Evolutionary conservation across 1,140 invertebrate species (phyloP).

Genomic region (Plutomurus gul): DNA sequence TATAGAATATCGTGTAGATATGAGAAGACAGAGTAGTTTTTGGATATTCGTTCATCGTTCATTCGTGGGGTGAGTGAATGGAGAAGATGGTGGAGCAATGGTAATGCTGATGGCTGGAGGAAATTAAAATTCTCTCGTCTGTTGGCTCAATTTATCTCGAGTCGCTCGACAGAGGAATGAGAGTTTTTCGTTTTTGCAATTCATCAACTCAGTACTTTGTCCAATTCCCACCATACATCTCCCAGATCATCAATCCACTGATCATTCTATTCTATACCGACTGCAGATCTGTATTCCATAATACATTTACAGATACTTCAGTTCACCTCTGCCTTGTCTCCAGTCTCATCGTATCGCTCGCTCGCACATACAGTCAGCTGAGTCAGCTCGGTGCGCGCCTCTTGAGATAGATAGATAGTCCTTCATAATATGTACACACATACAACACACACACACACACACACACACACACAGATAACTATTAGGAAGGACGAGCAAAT

Average conservation of each 20-base stretch:
- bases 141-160: constrained; percentile 52
- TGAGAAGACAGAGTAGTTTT: too few species aligned
- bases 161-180: constrained; percentile 53
- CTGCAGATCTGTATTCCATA: not conserved
- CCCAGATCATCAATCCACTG: constrained; percentile 53
- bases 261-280: constrained; percentile 38
- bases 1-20: too few species aligned
- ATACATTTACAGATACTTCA: not conserved
- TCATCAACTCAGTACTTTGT: constrained; percentile 50
- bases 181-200: constrained; percentile 53
- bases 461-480: not conserved
- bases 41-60: too few species aligned
- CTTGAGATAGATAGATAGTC: too few species aligned
- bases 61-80: not conserved
- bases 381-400: too few species aligned
- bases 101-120: constrained; percentile 34
- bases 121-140: constrained; percentile 55
- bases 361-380: too few species aligned
- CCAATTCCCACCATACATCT: constrained; percentile 55
- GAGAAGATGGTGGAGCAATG: not conserved
- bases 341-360: too few species aligned
- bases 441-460: not conserved
- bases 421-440: too few species aligned
- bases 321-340: not conserved
- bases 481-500: not conserved